Evolutionary conservation across 2,113 vertebrate species (phyloP).

Genomic region (Blennius ocellaris): DNA sequence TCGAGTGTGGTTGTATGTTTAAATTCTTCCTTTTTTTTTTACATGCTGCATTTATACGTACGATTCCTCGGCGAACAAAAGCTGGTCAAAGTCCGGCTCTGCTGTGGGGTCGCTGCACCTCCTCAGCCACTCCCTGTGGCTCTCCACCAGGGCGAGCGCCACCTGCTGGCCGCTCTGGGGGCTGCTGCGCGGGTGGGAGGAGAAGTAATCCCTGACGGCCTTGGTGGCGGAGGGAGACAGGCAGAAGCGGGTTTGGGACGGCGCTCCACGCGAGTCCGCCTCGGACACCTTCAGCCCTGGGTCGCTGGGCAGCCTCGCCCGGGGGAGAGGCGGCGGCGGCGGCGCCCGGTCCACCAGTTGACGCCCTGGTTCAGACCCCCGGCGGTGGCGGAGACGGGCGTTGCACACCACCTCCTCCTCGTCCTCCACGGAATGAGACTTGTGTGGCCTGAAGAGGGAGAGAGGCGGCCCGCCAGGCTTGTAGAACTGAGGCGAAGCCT

Average conservation of each 20-base stretch:
- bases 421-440: constrained; percentile 54
- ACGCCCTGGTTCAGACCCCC: constrained; percentile 61
- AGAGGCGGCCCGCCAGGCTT: constrained; percentile 55
- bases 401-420: constrained; percentile 25
- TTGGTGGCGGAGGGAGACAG: constrained; percentile 75
- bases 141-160: constrained; percentile 76
- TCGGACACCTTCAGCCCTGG: constrained; percentile 61
- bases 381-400: constrained; percentile 32
- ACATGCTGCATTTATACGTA: constrained; percentile 56
- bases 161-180: constrained; percentile 77
- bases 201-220: constrained; percentile 73
- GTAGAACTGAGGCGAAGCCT: constrained; percentile 58
- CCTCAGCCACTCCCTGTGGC: constrained; percentile 78
- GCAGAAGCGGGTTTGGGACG: constrained; percentile 60
- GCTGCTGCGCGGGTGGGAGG: constrained; percentile 66
- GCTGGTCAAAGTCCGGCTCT: constrained; percentile 85
- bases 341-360: constrained; percentile 37
- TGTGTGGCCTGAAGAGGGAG: constrained; percentile 64
- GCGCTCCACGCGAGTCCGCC: constrained; percentile 32
- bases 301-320: constrained; percentile 62
- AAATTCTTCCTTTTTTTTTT: no score
- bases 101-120: constrained; percentile 80
- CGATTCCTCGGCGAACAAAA: constrained; percentile 86
- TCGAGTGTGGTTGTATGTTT: no score
- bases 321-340: not conserved